Evolutionary conservation across 2,797 vertebrate species (phyloP), one percentile per base, ranked within the genome.

Genomic region (Distichodus sexfasciatus): DNA sequence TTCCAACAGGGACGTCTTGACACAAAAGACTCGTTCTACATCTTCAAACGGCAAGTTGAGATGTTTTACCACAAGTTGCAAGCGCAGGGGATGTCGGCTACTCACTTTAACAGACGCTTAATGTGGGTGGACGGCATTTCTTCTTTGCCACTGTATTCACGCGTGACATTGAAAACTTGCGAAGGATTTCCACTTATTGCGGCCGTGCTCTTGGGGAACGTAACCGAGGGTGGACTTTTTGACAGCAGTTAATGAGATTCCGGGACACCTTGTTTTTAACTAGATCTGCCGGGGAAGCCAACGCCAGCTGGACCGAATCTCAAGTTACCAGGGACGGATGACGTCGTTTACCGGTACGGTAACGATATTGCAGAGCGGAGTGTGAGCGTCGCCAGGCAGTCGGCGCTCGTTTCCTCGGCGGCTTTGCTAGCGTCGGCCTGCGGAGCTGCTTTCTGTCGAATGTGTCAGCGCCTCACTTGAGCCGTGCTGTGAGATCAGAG

Each of bases 261-360:
- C 60, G 12, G 59, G 43, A 76, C 23, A 11, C 41, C 33, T 21
- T 36, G 40, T 28, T 67, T 61, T 33, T 14, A 28, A 19, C 55
- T 47, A 57, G 44, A 17, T 15, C 19, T 1, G 35, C 55, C 54
- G 60, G 31, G 48, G 47, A 11, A 69, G 35, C 55, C 55, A 61
- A 43, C 12, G 46, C 28, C 33, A 61, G 48, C 5, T 19, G 51
- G 24, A 46, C 29, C 12, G 6, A 17, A 21, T 61, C 8, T 61
- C 71, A 38, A 29, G 38, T 44, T 66, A 23, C 10, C 21, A 47
- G 24, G 54, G 61, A 68, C 71, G 65, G 72, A 71, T 80, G 79
- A 83, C 85, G 60, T 85, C 85, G 84, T 75, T 86, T 88, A 84
- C 82, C 15, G 79, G 76, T 81, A 67, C 66, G 65, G 50, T 41